Conservation (phyloP, 2,113 vertebrate species). For the Lutjanus erythropterus region DNA sequence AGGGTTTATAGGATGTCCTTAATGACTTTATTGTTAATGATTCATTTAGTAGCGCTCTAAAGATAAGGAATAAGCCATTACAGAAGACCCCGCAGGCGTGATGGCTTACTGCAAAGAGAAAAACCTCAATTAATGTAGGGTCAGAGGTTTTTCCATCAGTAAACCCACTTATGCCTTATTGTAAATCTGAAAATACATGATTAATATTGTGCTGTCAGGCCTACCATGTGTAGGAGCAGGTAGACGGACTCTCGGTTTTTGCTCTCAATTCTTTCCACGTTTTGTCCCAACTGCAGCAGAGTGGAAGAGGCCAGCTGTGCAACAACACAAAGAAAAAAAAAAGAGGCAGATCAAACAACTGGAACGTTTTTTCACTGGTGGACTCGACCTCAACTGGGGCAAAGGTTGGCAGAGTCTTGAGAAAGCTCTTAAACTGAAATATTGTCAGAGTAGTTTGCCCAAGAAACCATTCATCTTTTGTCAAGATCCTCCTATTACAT, state of each 20-base stretch:
- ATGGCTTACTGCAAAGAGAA: slow-evolving; percentile 26
- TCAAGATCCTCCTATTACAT: background rate
- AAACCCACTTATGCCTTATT: background rate
- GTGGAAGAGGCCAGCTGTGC: slow-evolving; percentile 90
- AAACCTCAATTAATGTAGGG: slow-evolving; percentile 20
- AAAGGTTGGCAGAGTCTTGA: slow-evolving; percentile 51
- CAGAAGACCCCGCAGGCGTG: slow-evolving; percentile 11
- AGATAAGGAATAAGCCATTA: slow-evolving; percentile 30
- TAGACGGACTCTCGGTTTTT: slow-evolving; percentile 93
- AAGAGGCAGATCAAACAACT: slow-evolving; percentile 42
- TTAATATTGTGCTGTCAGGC: slow-evolving; percentile 10
- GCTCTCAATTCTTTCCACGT: slow-evolving; percentile 85
- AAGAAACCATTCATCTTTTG: background rate
- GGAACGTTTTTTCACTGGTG: slow-evolving; percentile 35
- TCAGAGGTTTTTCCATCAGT: slow-evolving; percentile 8
- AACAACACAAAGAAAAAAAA: slow-evolving; percentile 25
- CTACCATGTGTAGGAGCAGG: slow-evolving; percentile 92
- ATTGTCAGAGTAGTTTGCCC: background rate
- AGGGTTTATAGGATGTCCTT: background rate
- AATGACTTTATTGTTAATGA: background rate
- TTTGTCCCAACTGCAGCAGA: slow-evolving; percentile 92
- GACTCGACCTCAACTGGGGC: slow-evolving; percentile 8
- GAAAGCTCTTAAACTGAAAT: slow-evolving; percentile 44
- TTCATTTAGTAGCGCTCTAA: slow-evolving; percentile 19
- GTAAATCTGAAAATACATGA: background rate